phyloP scores from a whole-genome alignment of 53 echinoderm and acorn worm species.

The Henricia sp. region DNA sequence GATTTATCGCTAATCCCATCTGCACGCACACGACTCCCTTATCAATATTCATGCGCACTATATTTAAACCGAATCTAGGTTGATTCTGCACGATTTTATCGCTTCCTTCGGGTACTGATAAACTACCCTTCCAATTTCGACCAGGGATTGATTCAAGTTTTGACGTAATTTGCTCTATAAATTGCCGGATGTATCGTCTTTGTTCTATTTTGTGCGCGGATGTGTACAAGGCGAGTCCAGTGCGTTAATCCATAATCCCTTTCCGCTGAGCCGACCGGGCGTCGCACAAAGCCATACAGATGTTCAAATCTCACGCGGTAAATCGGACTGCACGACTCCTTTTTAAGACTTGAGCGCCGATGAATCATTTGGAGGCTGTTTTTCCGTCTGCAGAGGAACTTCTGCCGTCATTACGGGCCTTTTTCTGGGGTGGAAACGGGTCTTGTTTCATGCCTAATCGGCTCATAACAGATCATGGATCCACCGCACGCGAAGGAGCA shows the following conservation, averaged over 20 bases:
- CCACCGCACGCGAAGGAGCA: conserved; percentile 51
- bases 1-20: conserved; percentile 66
- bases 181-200: no score
- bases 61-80: background rate
- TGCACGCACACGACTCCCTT: conserved; percentile 39
- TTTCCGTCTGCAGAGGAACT: conserved; percentile 12
- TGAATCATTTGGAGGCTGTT: conserved; percentile 43
- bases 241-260: conserved; percentile 82
- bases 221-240: conserved; percentile 56
- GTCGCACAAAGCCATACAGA: conserved; percentile 80
- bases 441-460: conserved; percentile 59
- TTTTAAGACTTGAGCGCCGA: conserved; percentile 37
- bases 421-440: conserved; percentile 46
- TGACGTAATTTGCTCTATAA: no score
- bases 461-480: conserved; percentile 80
- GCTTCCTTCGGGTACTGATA: no score
- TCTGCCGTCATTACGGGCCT: conserved; percentile 20
- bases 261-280: conserved; percentile 79
- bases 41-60: conserved; percentile 34
- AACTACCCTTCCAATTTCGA: no score
- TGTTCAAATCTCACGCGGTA: conserved; percentile 55
- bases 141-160: no score
- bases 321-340: conserved; percentile 39
- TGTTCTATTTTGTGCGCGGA: conserved; percentile 48
- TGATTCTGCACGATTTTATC: background rate